Evolutionary conservation across 2,797 vertebrate species (phyloP).

Genomic region (Anolis apletophallus): DNA sequence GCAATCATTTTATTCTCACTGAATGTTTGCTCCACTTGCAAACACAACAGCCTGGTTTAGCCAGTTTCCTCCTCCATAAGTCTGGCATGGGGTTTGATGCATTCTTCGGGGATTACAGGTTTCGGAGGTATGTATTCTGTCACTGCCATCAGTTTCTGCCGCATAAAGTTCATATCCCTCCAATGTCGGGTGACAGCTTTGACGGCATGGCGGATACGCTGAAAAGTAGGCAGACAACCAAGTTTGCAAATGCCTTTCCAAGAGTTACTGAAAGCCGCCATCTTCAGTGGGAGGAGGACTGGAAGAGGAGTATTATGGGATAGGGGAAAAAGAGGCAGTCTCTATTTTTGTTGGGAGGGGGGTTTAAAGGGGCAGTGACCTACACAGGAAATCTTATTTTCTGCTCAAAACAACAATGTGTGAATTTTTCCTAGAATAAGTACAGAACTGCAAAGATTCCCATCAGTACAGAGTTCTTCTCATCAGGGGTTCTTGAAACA

Average conservation of each 20-base stretch:
- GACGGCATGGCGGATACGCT: conserved; percentile 86
- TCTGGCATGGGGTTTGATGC: conserved; percentile 47
- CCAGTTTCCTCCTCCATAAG: conserved; percentile 65
- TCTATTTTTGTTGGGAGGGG: background rate
- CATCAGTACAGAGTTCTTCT: too few species aligned
- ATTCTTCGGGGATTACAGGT: conserved; percentile 73
- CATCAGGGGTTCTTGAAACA: too few species aligned
- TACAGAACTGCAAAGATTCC: too few species aligned
- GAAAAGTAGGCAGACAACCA: conserved; percentile 83
- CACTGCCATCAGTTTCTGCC: conserved; percentile 91
- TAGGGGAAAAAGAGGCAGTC: background rate
- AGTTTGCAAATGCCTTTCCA: conserved; percentile 28
- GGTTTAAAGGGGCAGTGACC: conserved; percentile 26
- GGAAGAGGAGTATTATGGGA: conserved; percentile 60
- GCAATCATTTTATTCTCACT: conserved; percentile 86
- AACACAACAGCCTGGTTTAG: conserved; percentile 75
- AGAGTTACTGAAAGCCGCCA: conserved; percentile 61
- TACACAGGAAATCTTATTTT: too few species aligned
- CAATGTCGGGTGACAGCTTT: conserved; percentile 93
- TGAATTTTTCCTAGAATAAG: too few species aligned
- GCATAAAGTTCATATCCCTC: conserved; percentile 87
- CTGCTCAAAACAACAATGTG: too few species aligned
- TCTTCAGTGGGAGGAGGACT: conserved; percentile 36
- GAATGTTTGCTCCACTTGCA: conserved; percentile 79
- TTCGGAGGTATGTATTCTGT: conserved; percentile 87